Percentiles rank a stretch among this genome's conserved stretches.
Conservation (phyloP, 2,113 vertebrate genomes). For the Lontra canadensis region DNA sequence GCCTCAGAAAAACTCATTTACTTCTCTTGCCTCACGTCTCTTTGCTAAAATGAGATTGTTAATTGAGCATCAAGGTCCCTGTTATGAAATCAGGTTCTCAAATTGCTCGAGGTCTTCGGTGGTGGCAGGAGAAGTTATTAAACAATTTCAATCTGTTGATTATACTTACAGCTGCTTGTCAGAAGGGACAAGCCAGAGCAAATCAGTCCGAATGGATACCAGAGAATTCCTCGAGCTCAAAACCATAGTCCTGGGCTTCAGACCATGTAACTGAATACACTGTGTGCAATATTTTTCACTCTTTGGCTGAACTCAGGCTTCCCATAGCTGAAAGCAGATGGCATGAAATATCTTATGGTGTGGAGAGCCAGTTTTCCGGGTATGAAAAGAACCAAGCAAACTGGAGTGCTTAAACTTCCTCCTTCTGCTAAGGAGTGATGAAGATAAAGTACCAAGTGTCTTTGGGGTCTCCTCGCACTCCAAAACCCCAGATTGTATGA, state of each 20-base stretch:
- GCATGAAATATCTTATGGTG: conserved; percentile 27
- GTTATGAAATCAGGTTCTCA: conserved; percentile 46
- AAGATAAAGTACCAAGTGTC: not conserved
- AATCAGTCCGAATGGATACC: conserved; percentile 19
- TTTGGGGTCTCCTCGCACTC: not conserved
- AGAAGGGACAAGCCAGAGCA: not conserved
- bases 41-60: conserved; percentile 31
- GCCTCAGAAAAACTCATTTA: not conserved
- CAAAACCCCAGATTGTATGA: not conserved
- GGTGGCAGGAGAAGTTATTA: not conserved
- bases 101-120: not conserved
- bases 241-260: conserved; percentile 32
- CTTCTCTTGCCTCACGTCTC: not conserved
- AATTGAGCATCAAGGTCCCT: not conserved
- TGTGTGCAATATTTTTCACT: conserved; percentile 56
- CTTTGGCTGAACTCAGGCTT: conserved; percentile 67
- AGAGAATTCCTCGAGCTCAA: conserved; percentile 46
- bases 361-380: conserved; percentile 50
- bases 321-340: conserved; percentile 62
- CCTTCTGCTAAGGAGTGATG: not conserved
- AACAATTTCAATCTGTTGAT: conserved; percentile 40
- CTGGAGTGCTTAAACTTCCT: not conserved
- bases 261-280: conserved; percentile 13
- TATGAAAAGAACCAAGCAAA: conserved; percentile 48
- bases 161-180: conserved; percentile 31